These are phyloP conservation scores for Luidia sarsii DNA, from an alignment of 53 echinoderm and acorn worm genomes.

Conservation along the genomic window DNA sequence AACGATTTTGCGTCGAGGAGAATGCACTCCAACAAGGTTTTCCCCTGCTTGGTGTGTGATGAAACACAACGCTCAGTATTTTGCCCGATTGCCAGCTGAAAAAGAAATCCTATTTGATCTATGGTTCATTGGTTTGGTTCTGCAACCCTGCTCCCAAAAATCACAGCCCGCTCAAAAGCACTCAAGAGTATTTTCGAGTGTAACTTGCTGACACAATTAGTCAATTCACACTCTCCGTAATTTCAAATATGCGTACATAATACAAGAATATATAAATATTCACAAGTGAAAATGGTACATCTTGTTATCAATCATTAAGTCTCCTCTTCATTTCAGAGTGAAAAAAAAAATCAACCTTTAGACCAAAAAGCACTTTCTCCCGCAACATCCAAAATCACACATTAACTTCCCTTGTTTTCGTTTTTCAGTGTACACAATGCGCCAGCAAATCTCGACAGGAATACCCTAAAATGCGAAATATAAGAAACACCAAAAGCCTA, in stretches of 20 bases:
- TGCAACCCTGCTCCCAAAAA: too few relatives aligned
- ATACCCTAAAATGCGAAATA: conserved; percentile 2
- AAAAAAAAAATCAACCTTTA: conserved; percentile 13
- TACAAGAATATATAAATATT: conserved; percentile 63
- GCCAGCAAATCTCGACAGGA: conserved; percentile 12
- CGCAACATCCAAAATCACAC: conserved; percentile 28
- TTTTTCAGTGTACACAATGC: conserved; percentile 2
- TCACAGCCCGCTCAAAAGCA: too few relatives aligned
- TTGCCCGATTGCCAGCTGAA: too few relatives aligned
- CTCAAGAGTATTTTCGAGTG: too few relatives aligned
- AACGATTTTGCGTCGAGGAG: too few relatives aligned
- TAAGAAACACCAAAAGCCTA: background rate
- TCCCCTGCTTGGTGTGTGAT: too few relatives aligned
- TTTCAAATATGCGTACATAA: conserved; percentile 48
- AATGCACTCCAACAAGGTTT: too few relatives aligned
- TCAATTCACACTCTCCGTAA: too few relatives aligned
- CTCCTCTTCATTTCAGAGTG: background rate
- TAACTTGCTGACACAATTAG: too few relatives aligned
- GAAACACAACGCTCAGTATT: too few relatives aligned
- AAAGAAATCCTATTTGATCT: too few relatives aligned
- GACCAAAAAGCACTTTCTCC: conserved; percentile 6
- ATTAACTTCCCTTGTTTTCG: background rate
- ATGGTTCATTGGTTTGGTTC: too few relatives aligned
- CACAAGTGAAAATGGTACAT: conserved; percentile 50
- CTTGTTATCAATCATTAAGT: conserved; percentile 8